Conservation (phyloP, 1,140 invertebrate species). For the Drosophila bipectinata region DNA sequence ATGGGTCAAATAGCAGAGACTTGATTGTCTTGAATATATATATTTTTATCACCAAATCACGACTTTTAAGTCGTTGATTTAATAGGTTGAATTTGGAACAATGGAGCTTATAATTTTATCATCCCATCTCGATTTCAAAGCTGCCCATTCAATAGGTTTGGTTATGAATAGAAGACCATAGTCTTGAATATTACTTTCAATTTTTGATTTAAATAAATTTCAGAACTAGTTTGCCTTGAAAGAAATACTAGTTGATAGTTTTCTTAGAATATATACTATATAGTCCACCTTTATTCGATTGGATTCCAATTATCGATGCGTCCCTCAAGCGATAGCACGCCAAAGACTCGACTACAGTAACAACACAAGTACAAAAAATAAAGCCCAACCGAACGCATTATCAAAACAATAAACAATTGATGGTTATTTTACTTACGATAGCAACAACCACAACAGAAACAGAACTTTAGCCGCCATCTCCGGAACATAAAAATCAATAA, state of each 20-base stretch:
- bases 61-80: conserved; percentile 2
- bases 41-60: not conserved
- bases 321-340: conserved; percentile 15
- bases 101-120: conserved; percentile 5
- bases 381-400: conserved; percentile 55
- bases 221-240: conserved; percentile 12
- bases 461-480: conserved; percentile 20
- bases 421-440: conserved; percentile 67
- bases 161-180: conserved; percentile 10
- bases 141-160: not conserved
- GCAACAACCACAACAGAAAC: conserved; percentile 34
- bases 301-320: conserved; percentile 44
- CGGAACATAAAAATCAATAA: conserved; percentile 48
- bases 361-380: conserved; percentile 45
- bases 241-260: not conserved
- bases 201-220: conserved; percentile 29
- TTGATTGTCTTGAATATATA: not conserved
- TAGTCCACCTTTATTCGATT: conserved; percentile 19
- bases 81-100: conserved; percentile 2
- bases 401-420: conserved; percentile 81
- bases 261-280: not conserved
- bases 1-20: not conserved
- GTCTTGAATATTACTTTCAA: conserved; percentile 21
- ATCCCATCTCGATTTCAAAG: not conserved
- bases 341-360: conserved; percentile 23